These are phyloP conservation scores for Melozone crissalis DNA, from an alignment of 2,113 vertebrate species.

Conservation along the genomic window DNA sequence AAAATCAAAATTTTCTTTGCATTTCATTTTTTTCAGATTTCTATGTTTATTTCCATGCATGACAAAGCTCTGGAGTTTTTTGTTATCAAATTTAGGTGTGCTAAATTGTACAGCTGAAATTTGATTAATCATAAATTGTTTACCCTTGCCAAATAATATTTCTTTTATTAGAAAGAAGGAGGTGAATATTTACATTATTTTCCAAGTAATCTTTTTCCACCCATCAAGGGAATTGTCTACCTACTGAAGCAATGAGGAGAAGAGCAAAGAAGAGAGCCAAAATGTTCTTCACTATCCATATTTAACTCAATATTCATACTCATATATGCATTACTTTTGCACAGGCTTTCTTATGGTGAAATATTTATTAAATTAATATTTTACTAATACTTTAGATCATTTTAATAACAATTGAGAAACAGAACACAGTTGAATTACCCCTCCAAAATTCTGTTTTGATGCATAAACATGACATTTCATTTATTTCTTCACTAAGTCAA, in stretches of 20 bases:
- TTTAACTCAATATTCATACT: background rate
- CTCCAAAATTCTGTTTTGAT: background rate
- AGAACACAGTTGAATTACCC: background rate
- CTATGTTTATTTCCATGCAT: background rate
- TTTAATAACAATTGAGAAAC: background rate
- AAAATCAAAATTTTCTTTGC: background rate
- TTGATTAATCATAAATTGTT: background rate
- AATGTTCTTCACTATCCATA: background rate
- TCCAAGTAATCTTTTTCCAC: background rate
- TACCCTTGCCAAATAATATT: background rate
- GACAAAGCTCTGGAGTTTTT: background rate
- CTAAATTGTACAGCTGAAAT: background rate
- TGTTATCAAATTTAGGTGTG: background rate
- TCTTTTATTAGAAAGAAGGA: background rate
- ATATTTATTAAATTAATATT: background rate
- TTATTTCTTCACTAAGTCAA: background rate
- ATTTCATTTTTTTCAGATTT: background rate
- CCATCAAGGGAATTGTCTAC: background rate
- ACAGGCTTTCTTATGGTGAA: background rate
- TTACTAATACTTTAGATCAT: background rate
- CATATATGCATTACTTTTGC: background rate
- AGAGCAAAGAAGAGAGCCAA: background rate
- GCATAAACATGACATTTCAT: background rate
- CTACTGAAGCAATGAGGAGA: background rate
- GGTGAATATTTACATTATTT: background rate